Conservation (phyloP, 1,140 invertebrate species). For the Bombus waltoni region DNA sequence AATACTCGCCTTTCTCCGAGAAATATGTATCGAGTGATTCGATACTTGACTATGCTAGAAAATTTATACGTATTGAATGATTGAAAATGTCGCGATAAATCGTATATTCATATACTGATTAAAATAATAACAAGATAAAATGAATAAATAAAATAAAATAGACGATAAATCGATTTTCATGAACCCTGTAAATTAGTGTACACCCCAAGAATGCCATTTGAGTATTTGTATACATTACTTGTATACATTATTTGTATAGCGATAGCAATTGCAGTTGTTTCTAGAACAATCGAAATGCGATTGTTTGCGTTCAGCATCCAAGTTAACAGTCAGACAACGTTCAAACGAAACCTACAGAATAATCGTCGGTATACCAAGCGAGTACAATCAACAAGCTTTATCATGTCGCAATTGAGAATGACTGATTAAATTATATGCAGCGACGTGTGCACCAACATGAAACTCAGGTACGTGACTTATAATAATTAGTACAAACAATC, state of each 20-base stretch:
- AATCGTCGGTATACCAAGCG: not conserved
- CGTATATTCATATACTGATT: not conserved
- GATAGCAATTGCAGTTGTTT: not conserved
- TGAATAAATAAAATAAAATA: not conserved
- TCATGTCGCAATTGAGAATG: slow-evolving; percentile 53
- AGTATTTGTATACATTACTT: not conserved
- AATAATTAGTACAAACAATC: slow-evolving; percentile 75
- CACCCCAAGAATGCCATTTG: not conserved
- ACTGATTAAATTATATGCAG: slow-evolving; percentile 70
- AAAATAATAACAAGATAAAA: not conserved
- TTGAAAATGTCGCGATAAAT: not conserved
- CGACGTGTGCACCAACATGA: slow-evolving; percentile 36
- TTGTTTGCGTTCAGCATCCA: not conserved
- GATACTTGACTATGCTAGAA: slow-evolving; percentile 19
- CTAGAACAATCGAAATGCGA: not conserved
- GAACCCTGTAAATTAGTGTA: not conserved
- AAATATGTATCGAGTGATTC: slow-evolving; percentile 21
- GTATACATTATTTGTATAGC: not conserved
- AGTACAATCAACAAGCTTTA: slow-evolving; percentile 46
- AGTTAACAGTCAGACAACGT: slow-evolving; percentile 14
- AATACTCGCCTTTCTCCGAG: slow-evolving; percentile 16
- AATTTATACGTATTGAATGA: slow-evolving; percentile 10
- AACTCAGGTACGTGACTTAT: slow-evolving; percentile 75
- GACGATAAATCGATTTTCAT: not conserved
- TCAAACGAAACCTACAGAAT: not conserved